These are phyloP conservation scores for Polymixis lichenea DNA, from an alignment of 2,888 invertebrate species.

Conservation along the genomic window DNA sequence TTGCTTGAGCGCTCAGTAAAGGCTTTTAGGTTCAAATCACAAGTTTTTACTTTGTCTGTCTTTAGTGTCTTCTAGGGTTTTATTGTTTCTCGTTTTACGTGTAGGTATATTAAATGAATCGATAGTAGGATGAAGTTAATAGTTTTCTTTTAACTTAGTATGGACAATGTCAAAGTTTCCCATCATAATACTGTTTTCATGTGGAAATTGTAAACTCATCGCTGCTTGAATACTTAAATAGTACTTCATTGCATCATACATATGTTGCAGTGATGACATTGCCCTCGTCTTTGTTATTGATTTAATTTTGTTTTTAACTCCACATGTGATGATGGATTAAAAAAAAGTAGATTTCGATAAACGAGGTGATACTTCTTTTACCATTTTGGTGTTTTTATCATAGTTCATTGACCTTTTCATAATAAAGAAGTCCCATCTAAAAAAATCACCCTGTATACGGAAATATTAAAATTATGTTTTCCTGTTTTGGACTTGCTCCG, in stretches of 20 bases:
- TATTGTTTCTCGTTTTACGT: neutral
- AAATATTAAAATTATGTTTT: neutral
- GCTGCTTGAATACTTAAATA: conserved; percentile 6
- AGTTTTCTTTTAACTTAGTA: neutral
- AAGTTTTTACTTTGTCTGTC: neutral
- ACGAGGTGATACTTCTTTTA: neutral
- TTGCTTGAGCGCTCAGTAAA: conserved; percentile 8
- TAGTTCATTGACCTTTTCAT: neutral
- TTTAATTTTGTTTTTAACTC: neutral
- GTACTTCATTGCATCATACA: conserved; percentile 3
- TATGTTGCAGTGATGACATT: conserved; percentile 17
- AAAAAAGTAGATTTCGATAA: neutral
- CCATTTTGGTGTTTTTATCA: neutral
- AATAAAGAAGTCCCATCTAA: neutral
- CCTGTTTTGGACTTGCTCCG: neutral
- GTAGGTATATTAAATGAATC: neutral
- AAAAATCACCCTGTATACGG: neutral
- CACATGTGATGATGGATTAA: neutral
- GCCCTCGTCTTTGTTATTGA: conserved; percentile 10
- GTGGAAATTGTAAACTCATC: conserved; percentile 5
- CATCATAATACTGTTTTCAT: neutral
- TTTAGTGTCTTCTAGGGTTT: neutral
- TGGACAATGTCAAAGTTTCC: neutral
- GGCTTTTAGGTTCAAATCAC: conserved; percentile 18
- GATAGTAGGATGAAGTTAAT: neutral